phyloP scores from a whole-genome alignment of 2,888 invertebrate species.

The Drosophila leonis region DNA sequence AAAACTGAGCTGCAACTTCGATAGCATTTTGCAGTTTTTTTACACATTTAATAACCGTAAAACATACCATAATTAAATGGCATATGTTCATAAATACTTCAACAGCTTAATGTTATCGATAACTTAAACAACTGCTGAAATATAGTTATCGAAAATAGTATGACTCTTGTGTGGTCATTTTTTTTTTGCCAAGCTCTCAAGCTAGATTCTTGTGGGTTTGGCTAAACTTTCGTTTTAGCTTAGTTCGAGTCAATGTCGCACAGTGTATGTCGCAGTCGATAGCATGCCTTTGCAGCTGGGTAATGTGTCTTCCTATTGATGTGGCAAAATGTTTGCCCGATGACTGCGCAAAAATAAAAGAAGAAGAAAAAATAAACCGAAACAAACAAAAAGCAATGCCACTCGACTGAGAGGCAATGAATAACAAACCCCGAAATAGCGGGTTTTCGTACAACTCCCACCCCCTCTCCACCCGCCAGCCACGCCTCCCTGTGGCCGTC shows the following conservation, averaged over 20 bases:
- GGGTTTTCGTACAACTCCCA: background rate
- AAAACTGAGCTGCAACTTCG: too few species aligned
- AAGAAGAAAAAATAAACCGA: slow-evolving; percentile 19
- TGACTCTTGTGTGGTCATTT: background rate
- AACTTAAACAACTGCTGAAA: background rate
- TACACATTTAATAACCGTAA: background rate
- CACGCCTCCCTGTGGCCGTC: background rate
- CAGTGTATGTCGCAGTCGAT: background rate
- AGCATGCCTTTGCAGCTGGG: background rate
- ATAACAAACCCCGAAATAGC: slow-evolving; percentile 27
- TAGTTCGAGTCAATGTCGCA: background rate
- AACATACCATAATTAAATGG: background rate
- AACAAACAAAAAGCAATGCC: slow-evolving; percentile 43
- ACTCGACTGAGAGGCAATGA: slow-evolving; percentile 38
- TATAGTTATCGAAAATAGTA: background rate
- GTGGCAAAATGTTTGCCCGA: slow-evolving; percentile 51
- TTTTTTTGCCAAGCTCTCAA: background rate
- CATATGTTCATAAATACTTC: background rate
- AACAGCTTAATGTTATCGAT: background rate
- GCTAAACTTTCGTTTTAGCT: background rate
- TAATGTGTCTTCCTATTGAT: slow-evolving; percentile 50
- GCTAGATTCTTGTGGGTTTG: background rate
- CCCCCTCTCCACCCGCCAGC: background rate
- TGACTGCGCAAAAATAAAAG: slow-evolving; percentile 59
- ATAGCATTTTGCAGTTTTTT: background rate